Base-by-base conservation (phyloP, 2,797 vertebrate species). In the Pygocentrus nattereri region DNA sequence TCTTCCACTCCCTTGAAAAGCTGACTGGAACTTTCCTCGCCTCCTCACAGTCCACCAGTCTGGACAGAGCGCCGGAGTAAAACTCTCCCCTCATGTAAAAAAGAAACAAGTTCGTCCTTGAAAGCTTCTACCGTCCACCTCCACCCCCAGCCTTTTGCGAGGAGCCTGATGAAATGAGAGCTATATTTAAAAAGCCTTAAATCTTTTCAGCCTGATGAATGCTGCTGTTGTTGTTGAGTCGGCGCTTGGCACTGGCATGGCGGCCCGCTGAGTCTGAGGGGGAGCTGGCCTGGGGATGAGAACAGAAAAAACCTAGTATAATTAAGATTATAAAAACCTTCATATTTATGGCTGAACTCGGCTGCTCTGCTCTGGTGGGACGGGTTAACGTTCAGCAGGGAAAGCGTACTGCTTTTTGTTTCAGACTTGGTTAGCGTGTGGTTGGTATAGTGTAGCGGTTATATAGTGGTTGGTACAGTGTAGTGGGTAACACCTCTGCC, bases 201-300 rank as follows among this genome's bases (percentile, higher is more conserved):
- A 91, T 92, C 91, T 90, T 76, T 64, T 13, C 34, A 82, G 81
- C 76, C 72, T 54, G 49, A 44, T 93, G 86, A 93, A 93, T 90
- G 87, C 86, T 83, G 88, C 90, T 93, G 85, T 91, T 93, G 85
- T 81, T 76, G 69, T 69, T 78, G 69, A 79, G 82, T 86, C 79
- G 84, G 77, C 2, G 79, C 87, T 91, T 92, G 93, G 93, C 91
- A 90, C 88, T 61, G 64, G 81, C 86, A 62, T 61, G 62, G 84
- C 71, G 89, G 84, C 92, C 90, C 86, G 89, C 93, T 88, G 91
- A 72, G 90, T 88, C 81, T 76, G 81, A 85, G 89, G 86, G 88
- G 80, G 86, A 88, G 85, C 88, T 90, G 92, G 89, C 82, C 80
- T 70, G 31, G 41, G 85, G 34, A 83, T 84, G 79, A 91, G 83